Percentiles rank a stretch among this genome's conserved stretches.
phyloP scores from a whole-genome alignment of 2,888 invertebrate genomes.

The Caenorhabditis zanzibari region DNA sequence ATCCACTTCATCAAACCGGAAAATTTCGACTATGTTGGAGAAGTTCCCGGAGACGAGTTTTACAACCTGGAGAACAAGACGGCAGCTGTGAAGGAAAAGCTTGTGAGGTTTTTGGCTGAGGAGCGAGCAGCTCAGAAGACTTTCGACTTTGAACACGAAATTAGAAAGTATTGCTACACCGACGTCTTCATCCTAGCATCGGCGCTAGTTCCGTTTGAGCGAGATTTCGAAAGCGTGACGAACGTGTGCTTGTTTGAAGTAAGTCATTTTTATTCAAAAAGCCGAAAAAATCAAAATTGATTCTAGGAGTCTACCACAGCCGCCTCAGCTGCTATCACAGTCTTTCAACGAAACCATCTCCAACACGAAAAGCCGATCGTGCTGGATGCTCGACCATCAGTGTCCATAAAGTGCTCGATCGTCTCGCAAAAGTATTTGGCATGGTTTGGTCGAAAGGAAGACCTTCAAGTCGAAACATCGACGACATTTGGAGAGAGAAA shows the following conservation, averaged over 20 bases:
- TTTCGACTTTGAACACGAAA: neutral
- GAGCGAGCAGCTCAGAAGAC: neutral
- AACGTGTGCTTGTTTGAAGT: constrained; percentile 11
- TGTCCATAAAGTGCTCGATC: constrained; percentile 3
- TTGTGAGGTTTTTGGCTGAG: neutral
- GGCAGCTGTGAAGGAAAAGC: neutral
- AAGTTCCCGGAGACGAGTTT: neutral
- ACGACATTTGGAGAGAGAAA: constrained; percentile 3
- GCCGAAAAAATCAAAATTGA: neutral
- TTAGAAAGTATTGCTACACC: neutral
- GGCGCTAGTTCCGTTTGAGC: neutral
- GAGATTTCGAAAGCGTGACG: neutral
- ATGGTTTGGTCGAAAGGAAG: neutral
- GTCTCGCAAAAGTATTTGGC: constrained; percentile 7
- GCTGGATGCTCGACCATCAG: constrained; percentile 1
- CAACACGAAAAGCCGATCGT: neutral
- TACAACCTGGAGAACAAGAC: constrained; percentile 17
- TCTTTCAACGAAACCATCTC: constrained; percentile 5
- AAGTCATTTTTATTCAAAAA: too few relatives aligned
- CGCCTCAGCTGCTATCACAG: constrained; percentile 7
- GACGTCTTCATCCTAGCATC: constrained; percentile 12
- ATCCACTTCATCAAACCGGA: constrained; percentile 8
- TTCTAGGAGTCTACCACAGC: constrained; percentile 1
- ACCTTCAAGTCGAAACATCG: neutral
- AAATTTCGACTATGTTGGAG: constrained; percentile 8